phyloP scores from a whole-genome alignment of 2,113 vertebrate genomes.

The Dicerorhinus sumatrensis region DNA sequence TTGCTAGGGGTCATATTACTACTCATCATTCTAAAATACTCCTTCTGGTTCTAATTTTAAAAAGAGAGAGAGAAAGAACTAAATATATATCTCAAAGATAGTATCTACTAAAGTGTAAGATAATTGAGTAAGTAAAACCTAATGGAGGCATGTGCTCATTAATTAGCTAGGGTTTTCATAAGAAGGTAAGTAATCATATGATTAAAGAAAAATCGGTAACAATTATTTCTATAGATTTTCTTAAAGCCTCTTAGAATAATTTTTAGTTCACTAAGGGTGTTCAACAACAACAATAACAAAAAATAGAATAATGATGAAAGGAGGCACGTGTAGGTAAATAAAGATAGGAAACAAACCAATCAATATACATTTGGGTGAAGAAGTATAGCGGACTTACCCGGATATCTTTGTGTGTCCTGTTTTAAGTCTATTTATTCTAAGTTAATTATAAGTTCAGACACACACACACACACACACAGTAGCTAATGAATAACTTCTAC shows the following conservation, averaged over 20 bases:
- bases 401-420: not conserved
- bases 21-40: not conserved
- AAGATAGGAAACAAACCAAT: not conserved
- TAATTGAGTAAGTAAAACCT: not conserved
- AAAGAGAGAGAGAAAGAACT: not conserved
- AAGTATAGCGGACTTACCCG: not conserved
- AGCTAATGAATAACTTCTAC: not conserved
- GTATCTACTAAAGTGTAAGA: not conserved
- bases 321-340: not conserved
- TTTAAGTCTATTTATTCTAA: not conserved
- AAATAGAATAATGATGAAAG: not conserved
- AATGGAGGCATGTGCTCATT: not conserved
- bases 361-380: not conserved
- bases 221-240: conserved; percentile 23
- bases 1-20: not conserved
- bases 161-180: not conserved
- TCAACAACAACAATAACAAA: not conserved
- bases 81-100: not conserved
- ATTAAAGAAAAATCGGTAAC: not conserved
- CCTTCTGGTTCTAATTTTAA: not conserved
- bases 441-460: not conserved
- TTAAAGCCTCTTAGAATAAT: not conserved
- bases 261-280: not conserved
- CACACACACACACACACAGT: not conserved
- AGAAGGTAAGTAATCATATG: not conserved